Base-by-base conservation (phyloP, 2,888 invertebrate species). In the Bellardia bayeri region DNA sequence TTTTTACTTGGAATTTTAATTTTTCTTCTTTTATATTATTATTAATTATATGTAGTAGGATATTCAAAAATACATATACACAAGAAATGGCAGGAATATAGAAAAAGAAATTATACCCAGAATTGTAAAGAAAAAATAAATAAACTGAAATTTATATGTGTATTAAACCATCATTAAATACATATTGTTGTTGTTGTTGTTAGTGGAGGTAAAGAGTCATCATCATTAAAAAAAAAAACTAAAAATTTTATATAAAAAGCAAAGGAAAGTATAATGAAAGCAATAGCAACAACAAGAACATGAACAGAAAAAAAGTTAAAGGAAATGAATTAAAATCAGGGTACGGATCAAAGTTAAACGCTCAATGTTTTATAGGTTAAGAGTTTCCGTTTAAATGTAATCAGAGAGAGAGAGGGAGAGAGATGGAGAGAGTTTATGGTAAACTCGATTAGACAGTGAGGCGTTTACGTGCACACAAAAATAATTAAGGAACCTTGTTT, bases 201-300 rank as follows among this genome's bases (percentile, higher is more conserved):
- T 78, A 82, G 85, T 56, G 69, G 79, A 79, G 82, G 69, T 87
- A 85, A 87, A 84, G 82, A 87, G 87, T 85, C 87, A 87, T 87
- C 87, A 87, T 85, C 87, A 87, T 87, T 87, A 85, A 87, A 78
- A 76, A 68, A 69, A 49, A 75, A 78, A 33, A 49, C 51, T 33
- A 69, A 66, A 45, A 45, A 37, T 56, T 49, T 51, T 58, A 83
- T 75, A 69, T 61, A 76, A 83, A 78, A 83, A 83, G 56, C 56
- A 78, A 83, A n/a, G n/a, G n/a, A 83, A 83, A 83, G 64, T 71
- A 78, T 78, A 83, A 83, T 78, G 71, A 78, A 83, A 78, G 64
- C 83, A 78, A 78, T 71, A 78, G 56, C 76, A 76, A 78, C 49
- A 78, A 56, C 40, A 76, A 16, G 16, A 71, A 58, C 33, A 64